phyloP scores from a whole-genome alignment of 2,888 invertebrate genomes.

The Leucoptera coffeella region DNA sequence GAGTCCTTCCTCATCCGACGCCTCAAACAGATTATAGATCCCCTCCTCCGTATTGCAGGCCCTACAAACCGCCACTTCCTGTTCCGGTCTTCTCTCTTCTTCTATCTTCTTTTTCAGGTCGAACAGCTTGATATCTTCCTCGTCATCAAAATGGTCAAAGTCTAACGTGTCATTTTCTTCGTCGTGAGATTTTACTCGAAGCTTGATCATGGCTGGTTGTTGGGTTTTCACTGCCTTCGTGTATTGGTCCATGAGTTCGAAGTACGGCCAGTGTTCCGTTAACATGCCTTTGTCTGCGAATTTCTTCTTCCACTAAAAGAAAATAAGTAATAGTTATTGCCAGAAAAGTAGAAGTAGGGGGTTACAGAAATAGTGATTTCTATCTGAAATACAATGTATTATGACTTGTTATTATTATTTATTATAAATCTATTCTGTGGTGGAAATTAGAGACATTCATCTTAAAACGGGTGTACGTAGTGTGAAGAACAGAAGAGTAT shows the following conservation, averaged over 20 bases:
- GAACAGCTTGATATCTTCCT: slow-evolving; percentile 34
- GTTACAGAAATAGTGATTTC: too few species aligned
- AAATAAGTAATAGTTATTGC: too few species aligned
- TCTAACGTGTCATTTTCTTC: slow-evolving; percentile 1
- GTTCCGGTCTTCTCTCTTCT: slow-evolving; percentile 20
- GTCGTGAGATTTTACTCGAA: slow-evolving; percentile 10
- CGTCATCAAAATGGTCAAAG: slow-evolving; percentile 14
- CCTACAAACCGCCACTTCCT: slow-evolving; percentile 21
- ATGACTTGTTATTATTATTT: too few species aligned
- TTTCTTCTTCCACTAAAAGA: slow-evolving; percentile 39
- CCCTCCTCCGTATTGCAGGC: slow-evolving; percentile 23
- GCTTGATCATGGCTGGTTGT: slow-evolving; percentile 9
- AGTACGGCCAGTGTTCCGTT: slow-evolving; percentile 38
- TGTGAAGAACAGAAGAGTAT: too few species aligned
- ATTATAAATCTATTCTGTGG: too few species aligned
- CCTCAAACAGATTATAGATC: slow-evolving; percentile 21
- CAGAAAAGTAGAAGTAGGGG: too few species aligned
- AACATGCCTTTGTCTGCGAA: slow-evolving; percentile 34
- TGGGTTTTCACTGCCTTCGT: slow-evolving; percentile 7
- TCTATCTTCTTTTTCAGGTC: slow-evolving; percentile 30
- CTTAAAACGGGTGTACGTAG: too few species aligned
- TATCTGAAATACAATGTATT: too few species aligned
- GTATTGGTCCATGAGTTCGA: slow-evolving; percentile 24
- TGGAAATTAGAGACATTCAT: too few species aligned
- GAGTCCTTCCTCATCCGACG: slow-evolving; percentile 18